Evolutionary conservation across 2,113 vertebrate genomes (phyloP).

Genomic region (Fukomys damarensis): DNA sequence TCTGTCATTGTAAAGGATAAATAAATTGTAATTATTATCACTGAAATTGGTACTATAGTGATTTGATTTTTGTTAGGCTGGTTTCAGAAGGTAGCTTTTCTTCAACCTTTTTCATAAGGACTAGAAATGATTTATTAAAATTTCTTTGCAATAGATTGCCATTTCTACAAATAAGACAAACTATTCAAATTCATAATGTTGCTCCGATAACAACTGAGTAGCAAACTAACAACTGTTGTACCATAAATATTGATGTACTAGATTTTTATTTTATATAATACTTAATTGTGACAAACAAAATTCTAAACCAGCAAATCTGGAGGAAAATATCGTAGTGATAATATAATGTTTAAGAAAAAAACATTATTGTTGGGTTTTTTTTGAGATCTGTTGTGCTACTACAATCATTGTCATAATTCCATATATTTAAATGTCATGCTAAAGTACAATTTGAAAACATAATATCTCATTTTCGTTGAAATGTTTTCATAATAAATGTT

Average conservation of each 20-base stretch:
- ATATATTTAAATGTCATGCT: background rate
- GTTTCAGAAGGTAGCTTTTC: background rate
- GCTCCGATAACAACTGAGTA: background rate
- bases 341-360: background rate
- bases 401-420: background rate
- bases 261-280: slow-evolving; percentile 29
- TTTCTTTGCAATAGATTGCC: background rate
- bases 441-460: background rate
- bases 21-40: background rate
- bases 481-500: background rate
- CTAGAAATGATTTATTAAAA: background rate
- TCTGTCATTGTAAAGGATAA: background rate
- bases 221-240: slow-evolving; percentile 3
- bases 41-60: background rate
- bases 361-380: background rate
- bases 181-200: background rate
- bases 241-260: slow-evolving; percentile 10
- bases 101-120: background rate
- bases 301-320: background rate
- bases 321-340: background rate
- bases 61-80: background rate
- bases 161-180: background rate
- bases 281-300: background rate
- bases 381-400: background rate
- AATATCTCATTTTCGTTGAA: background rate